These are phyloP conservation scores for Aldrovandia affinis DNA, from an alignment of 2,797 vertebrate species.

Conservation along the genomic window DNA sequence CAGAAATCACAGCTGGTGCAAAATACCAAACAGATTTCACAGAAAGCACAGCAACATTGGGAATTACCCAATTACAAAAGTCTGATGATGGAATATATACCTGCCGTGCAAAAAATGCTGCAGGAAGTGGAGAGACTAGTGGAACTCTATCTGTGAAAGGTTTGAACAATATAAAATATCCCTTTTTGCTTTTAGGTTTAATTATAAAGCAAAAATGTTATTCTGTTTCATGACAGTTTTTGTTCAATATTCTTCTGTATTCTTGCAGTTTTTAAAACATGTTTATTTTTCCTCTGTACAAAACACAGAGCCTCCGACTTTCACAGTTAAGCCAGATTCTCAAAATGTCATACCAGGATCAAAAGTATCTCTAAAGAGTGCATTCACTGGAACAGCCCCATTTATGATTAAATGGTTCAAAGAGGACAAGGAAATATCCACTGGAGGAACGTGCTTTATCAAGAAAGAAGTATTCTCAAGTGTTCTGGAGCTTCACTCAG, in stretches of 20 bases:
- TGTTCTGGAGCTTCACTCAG: constrained; percentile 88
- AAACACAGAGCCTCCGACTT: constrained; percentile 87
- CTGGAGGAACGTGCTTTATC: constrained; percentile 88
- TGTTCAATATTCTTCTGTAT: no score
- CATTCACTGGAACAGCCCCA: constrained; percentile 89
- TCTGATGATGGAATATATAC: constrained; percentile 88
- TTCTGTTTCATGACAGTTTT: no score
- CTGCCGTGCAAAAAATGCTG: constrained; percentile 91
- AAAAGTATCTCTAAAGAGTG: constrained; percentile 82
- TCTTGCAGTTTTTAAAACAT: constrained; percentile 34
- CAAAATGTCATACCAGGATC: constrained; percentile 88
- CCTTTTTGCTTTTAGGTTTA: no score
- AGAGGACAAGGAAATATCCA: constrained; percentile 85
- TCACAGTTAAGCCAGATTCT: constrained; percentile 82
- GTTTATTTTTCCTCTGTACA: constrained; percentile 33
- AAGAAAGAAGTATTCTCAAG: constrained; percentile 89
- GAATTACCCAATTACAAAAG: constrained; percentile 81
- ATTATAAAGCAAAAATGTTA: no score
- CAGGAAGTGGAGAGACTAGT: constrained; percentile 90
- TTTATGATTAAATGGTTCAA: constrained; percentile 90
- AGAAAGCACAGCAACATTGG: constrained; percentile 86
- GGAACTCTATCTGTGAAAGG: constrained; percentile 95
- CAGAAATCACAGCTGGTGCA: constrained; percentile 76
- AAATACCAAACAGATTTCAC: constrained; percentile 85
- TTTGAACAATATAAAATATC: constrained; percentile 55